Conservation (phyloP, 2,888 invertebrate species). For the Crocallis elinguaria region DNA sequence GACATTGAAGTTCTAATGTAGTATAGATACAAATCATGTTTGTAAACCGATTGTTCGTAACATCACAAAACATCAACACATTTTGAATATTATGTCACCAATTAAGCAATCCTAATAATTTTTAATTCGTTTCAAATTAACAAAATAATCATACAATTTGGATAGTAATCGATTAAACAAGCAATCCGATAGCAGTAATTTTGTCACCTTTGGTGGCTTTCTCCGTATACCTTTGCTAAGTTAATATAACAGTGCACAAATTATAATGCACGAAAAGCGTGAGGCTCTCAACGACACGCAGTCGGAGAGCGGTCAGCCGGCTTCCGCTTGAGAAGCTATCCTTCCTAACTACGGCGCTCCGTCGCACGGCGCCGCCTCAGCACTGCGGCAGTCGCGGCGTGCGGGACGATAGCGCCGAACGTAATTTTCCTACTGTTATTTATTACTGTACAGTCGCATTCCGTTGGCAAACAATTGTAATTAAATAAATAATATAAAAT, state of each 20-base stretch:
- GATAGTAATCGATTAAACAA: conserved; percentile 40
- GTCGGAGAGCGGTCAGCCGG: conserved; percentile 41
- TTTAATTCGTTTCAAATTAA: conserved; percentile 47
- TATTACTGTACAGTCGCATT: conserved; percentile 83
- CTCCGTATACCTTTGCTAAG: conserved; percentile 77
- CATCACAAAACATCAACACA: conserved; percentile 59
- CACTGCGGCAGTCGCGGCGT: conserved; percentile 1
- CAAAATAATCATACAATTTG: conserved; percentile 28
- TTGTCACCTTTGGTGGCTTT: conserved; percentile 72
- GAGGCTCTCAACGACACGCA: conserved; percentile 48
- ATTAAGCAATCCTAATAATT: conserved; percentile 52
- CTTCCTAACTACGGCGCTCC: conserved; percentile 39
- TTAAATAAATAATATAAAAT: conserved; percentile 80
- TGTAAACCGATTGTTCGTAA: conserved; percentile 52
- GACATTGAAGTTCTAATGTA: conserved; percentile 60
- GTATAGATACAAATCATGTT: conserved; percentile 40
- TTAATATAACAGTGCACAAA: conserved; percentile 68
- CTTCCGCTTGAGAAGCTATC: conserved; percentile 54
- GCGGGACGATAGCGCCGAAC: conserved; percentile 52
- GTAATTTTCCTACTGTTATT: conserved; percentile 73
- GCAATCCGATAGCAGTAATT: conserved; percentile 59
- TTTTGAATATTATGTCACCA: conserved; percentile 50
- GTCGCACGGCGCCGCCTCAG: too few relatives aligned
- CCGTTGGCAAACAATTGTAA: conserved; percentile 81
- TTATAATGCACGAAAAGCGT: conserved; percentile 60